These are phyloP conservation scores for Allobates femoralis DNA, from an alignment of 2,797 vertebrate genomes.

Conservation along the genomic window DNA sequence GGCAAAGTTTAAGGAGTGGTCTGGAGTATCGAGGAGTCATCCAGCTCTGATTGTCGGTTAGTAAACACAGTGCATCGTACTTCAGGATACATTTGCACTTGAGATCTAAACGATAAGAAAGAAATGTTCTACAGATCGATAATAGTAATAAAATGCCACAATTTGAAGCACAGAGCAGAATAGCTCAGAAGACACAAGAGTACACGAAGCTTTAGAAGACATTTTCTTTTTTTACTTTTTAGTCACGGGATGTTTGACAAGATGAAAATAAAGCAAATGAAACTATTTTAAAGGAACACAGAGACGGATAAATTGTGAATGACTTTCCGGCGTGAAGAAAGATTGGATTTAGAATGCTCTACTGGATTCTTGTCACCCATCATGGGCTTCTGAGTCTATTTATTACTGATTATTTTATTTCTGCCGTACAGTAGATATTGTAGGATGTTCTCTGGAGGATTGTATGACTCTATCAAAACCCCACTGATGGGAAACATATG, in stretches of 20 bases:
- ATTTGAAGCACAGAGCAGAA: neutral
- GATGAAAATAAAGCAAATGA: conserved; percentile 33
- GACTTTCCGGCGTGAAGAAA: conserved; percentile 14
- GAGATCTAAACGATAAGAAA: conserved; percentile 12
- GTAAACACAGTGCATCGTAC: neutral
- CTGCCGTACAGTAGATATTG: neutral
- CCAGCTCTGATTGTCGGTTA: neutral
- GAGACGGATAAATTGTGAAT: conserved; percentile 5
- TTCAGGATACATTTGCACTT: neutral
- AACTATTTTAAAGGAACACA: conserved; percentile 25
- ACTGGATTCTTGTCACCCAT: conserved; percentile 31
- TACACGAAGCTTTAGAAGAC: neutral
- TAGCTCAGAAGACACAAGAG: neutral
- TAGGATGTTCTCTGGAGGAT: neutral
- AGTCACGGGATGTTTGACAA: conserved; percentile 14
- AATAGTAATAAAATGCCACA: conserved; percentile 32
- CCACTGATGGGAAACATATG: conserved; percentile 20
- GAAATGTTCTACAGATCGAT: conserved; percentile 14
- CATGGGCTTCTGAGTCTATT: conserved; percentile 23
- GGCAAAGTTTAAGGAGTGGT: neutral
- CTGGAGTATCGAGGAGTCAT: neutral
- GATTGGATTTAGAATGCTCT: conserved; percentile 30
- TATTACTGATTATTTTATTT: conserved; percentile 23
- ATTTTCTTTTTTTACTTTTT: neutral
- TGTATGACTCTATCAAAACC: conserved; percentile 5